phyloP scores from a whole-genome alignment of 92 coral and sea anemone genomes.

The Phenganax subtilis region DNA sequence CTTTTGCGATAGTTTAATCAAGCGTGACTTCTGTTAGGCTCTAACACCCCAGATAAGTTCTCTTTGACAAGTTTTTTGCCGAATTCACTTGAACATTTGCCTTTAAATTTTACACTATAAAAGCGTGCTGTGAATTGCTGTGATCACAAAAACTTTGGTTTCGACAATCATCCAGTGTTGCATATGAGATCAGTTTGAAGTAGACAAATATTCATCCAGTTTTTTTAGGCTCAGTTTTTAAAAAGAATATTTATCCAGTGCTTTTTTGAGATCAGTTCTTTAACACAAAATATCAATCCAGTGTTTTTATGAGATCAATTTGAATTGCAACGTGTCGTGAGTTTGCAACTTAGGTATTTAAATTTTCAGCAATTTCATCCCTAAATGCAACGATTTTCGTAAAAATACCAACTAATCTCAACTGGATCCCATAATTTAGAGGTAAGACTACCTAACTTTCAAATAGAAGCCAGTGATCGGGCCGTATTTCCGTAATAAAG shows the following conservation, averaged over 20 bases:
- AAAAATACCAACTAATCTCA: background rate
- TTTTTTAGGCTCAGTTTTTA: background rate
- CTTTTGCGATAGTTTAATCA: background rate
- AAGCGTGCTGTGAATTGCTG: too few species aligned
- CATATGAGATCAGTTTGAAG: too few species aligned
- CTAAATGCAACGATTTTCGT: conserved; percentile 10
- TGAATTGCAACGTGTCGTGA: conserved; percentile 31
- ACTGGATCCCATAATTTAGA: background rate
- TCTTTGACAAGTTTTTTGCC: background rate
- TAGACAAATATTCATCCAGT: background rate
- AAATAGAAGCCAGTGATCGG: background rate
- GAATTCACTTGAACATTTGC: background rate
- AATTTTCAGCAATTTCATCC: background rate
- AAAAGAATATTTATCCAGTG: background rate
- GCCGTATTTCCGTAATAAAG: background rate
- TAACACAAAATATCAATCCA: background rate
- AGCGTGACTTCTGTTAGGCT: background rate
- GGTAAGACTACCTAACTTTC: background rate
- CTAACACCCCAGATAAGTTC: background rate
- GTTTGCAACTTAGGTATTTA: background rate
- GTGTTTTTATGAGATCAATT: background rate
- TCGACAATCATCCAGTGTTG: too few species aligned
- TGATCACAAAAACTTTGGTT: too few species aligned
- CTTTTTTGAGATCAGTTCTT: background rate
- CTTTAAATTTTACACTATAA: too few species aligned